Base-by-base conservation (phyloP, 2,113 vertebrate genomes). In the Crypturellus undulatus region DNA sequence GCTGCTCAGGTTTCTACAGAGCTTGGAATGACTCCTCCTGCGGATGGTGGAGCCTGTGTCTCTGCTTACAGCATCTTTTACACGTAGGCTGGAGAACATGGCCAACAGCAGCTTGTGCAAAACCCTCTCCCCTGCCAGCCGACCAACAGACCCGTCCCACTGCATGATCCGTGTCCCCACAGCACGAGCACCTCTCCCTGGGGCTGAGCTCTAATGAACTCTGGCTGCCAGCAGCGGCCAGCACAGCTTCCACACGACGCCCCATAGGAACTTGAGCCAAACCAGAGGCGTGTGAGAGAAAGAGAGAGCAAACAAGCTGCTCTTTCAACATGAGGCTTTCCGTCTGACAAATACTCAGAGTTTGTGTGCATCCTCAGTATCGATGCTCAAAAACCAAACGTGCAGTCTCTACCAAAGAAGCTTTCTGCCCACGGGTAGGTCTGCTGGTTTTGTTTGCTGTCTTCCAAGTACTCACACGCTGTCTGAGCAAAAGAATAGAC, bases 21-120 rank as follows among this genome's bases (percentile, higher is more conserved):
- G 38, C 26, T 34, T 56, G 49, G 26, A 81, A 89, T 21, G 38
- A 72, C 30, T 78, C 5, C 22, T 87, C 62, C 43, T 70, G 42
- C 64, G 47, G n/a, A n/a, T 51, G 1, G 2, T 1, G 2, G 64
- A 4, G 1, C 30, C 51, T 6, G 0, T 62, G 18, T 69, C 60
- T 58, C 58, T 64, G 34, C 75, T 32, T 79, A 28, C 49, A 22
- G 19, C 28, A 59, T 63, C 30, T 60, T 72, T 76, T 8, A 26
- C 8, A 9, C 22, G 28, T n/a, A 9, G n/a, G 24, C 47, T 85
- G 54, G 38, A 56, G 45, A 28, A 6, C 0, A 0, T 43, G 10
- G 18, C 62, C 9, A 47, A 12, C 26, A 56, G 52, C 26, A 28
- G 8, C 38, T 68, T 75, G 51, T 70, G 40, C 38, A 38, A 8